These are phyloP conservation scores for Psittacula echo DNA, from an alignment of 2,797 vertebrate genomes.

Conservation along the genomic window DNA sequence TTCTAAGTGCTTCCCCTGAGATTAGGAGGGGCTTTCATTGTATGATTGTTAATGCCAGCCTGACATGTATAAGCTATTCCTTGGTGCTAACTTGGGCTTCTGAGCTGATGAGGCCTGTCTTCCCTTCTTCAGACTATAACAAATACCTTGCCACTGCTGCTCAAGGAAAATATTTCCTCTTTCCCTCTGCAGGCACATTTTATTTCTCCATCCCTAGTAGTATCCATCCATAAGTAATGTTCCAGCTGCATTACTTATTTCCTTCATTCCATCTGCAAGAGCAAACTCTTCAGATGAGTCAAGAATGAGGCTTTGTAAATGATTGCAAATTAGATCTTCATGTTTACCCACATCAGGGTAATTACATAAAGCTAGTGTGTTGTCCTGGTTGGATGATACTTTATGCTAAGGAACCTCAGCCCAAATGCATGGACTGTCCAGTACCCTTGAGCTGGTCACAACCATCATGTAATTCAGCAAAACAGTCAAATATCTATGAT, in stretches of 20 bases:
- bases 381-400: background rate
- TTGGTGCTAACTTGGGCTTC: background rate
- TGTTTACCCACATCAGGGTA: background rate
- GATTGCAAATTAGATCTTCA: background rate
- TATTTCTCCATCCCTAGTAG: background rate
- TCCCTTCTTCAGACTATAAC: background rate
- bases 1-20: background rate
- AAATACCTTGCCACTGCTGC: background rate
- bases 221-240: background rate
- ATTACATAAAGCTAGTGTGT: background rate
- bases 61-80: background rate
- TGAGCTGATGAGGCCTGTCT: background rate
- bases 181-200: background rate
- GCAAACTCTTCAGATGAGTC: background rate
- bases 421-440: background rate
- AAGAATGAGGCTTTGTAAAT: background rate
- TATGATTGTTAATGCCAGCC: background rate
- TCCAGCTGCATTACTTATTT: background rate
- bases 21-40: background rate
- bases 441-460: background rate
- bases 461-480: background rate
- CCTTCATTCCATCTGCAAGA: background rate
- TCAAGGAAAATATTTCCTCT: background rate
- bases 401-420: background rate
- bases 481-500: background rate